Conservation (phyloP, 2,888 invertebrate species). For the Emmelina monodactyla region DNA sequence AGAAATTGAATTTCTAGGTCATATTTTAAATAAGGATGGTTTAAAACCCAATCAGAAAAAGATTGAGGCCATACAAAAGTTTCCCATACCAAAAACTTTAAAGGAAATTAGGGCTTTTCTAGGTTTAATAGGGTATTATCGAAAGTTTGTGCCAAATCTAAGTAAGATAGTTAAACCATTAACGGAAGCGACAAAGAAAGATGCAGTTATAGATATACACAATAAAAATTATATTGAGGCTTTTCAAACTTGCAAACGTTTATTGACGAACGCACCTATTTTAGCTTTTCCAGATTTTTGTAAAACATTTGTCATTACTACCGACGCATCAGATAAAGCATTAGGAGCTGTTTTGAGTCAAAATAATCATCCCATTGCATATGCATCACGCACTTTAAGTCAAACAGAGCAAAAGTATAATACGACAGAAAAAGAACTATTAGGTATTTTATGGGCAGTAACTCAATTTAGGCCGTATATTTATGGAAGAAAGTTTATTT, state of each 20-base stretch:
- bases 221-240: slow-evolving; percentile 8
- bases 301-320: slow-evolving; percentile 11
- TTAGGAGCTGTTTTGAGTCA: slow-evolving; percentile 9
- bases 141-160: slow-evolving; percentile 23
- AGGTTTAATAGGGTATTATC: slow-evolving; percentile 24
- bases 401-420: slow-evolving; percentile 18
- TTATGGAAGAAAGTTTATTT: slow-evolving; percentile 11
- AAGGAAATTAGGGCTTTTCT: slow-evolving; percentile 19
- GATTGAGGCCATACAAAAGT: slow-evolving; percentile 11
- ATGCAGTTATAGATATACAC: neutral
- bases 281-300: slow-evolving; percentile 12
- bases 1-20: slow-evolving; percentile 20
- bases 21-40: slow-evolving; percentile 16
- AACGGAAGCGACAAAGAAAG: slow-evolving; percentile 8
- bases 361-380: slow-evolving; percentile 11
- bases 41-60: slow-evolving; percentile 15
- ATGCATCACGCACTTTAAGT: slow-evolving; percentile 17
- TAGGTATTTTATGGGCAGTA: slow-evolving; percentile 20
- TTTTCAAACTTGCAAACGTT: slow-evolving; percentile 8
- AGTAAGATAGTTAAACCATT: slow-evolving; percentile 16
- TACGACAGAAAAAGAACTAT: slow-evolving; percentile 22
- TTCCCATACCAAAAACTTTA: slow-evolving; percentile 11
- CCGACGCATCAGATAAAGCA: slow-evolving; percentile 10
- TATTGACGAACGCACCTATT: slow-evolving; percentile 10
- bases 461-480: slow-evolving; percentile 15